Evolutionary conservation across 2,113 vertebrate species (phyloP), one percentile per base, ranked within the genome.

Genomic region (Tylochromis polylepis): DNA sequence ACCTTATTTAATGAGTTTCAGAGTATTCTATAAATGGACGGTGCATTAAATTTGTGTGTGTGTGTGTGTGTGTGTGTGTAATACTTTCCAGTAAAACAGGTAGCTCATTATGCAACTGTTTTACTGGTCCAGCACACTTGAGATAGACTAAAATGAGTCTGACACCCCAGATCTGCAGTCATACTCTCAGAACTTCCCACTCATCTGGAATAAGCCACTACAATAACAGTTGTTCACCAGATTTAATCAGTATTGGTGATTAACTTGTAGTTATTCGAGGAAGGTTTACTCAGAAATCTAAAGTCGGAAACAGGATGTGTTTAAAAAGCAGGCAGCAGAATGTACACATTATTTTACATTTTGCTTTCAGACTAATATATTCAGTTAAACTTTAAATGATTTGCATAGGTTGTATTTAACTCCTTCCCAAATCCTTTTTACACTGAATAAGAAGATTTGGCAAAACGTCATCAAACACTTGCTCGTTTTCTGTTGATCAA

Each of bases 391-490:
- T 77, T 77, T 51, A 77, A 53, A 77, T 34, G 46, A 77, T 53
- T 77, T 53, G 46, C 46, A 77, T 1, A 46, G 4, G 46, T 53
- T 77, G 24, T 34, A 53, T 77, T 77, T 77, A 53, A 20, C 27
- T 77, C 27, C 43, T 29, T 51, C 18, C 72, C n/a, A 77, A 77
- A 77, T 53, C 1, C 4, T n/a, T 77, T 53, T 53, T 34, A 34
- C 43, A 31, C 24, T 20, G 27, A 77, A 77, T 31, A 34, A 34
- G 46, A 77, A 53, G 27, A 77, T 31, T 77, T 77, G 72, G 72
- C 24, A 77, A 77, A 77, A 53, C 72, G 53, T 51, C 72, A 77
- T 77, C 72, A 77, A 77, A 77, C 18, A 14, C 72, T 77, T 77
- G 46, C 46, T 77, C 27, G 9, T 53, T 77, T 77, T 53, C 46